Percentiles rank a stretch among this genome's conserved stretches.
These are phyloP conservation scores for Ernsta delagoae DNA, from an alignment of 2,888 invertebrate genomes.

Conservation along the genomic window DNA sequence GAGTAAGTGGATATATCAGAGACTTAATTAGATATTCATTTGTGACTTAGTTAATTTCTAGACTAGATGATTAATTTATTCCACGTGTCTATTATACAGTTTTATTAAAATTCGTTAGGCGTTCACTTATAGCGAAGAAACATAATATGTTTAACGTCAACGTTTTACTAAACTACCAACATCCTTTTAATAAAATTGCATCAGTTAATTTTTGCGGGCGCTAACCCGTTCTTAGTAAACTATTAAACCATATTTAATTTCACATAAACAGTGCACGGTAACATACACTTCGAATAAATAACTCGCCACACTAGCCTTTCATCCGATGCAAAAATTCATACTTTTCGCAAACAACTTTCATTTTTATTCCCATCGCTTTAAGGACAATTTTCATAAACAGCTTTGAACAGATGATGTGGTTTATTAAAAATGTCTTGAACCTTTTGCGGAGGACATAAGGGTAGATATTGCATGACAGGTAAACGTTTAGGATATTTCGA, in stretches of 20 bases:
- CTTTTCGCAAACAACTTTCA: constrained; percentile 54
- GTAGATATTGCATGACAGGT: constrained; percentile 49
- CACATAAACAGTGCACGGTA: constrained; percentile 73
- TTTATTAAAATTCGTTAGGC: constrained; percentile 3
- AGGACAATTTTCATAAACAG: constrained; percentile 58
- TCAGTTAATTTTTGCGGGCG: constrained; percentile 59
- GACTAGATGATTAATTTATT: background rate
- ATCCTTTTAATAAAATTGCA: constrained; percentile 47
- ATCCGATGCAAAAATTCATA: constrained; percentile 56
- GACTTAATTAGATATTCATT: background rate
- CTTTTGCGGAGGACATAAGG: constrained; percentile 51
- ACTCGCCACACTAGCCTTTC: constrained; percentile 59
- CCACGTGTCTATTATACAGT: background rate
- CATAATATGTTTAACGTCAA: constrained; percentile 6
- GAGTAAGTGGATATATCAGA: background rate
- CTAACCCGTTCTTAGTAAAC: constrained; percentile 72
- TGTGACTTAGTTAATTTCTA: background rate
- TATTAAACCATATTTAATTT: constrained; percentile 80
- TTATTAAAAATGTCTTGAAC: constrained; percentile 48
- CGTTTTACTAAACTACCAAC: constrained; percentile 26
- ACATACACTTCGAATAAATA: constrained; percentile 73
- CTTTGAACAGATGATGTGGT: constrained; percentile 37
- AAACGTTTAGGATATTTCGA: constrained; percentile 55
- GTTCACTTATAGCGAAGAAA: background rate
- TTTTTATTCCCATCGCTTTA: constrained; percentile 53